phyloP scores from a whole-genome alignment of 1,140 invertebrate species.

The Ips nitidus region DNA sequence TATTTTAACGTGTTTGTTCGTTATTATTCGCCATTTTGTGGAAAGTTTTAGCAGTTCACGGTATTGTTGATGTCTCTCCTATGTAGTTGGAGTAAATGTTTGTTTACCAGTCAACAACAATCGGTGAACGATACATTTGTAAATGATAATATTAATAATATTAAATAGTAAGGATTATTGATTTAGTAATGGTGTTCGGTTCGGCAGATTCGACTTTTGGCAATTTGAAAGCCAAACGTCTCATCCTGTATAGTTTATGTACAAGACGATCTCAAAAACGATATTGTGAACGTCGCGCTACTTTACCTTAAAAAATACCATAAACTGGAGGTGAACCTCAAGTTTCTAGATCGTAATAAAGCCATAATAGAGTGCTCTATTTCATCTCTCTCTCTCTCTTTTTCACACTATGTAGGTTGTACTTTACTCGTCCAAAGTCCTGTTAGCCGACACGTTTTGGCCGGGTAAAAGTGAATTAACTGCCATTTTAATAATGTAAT shows the following conservation, averaged over 20 bases:
- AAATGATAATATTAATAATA: conserved; percentile 1
- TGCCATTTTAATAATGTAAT: conserved; percentile 29
- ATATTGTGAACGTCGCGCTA: conserved; percentile 43
- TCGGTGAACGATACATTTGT: too few relatives aligned
- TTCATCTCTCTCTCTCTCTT: conserved; percentile 15
- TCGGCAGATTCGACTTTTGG: background rate
- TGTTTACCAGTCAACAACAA: too few relatives aligned
- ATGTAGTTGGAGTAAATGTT: background rate
- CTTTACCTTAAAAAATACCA: conserved; percentile 41
- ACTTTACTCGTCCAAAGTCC: conserved; percentile 9
- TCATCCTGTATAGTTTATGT: background rate
- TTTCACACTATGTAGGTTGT: conserved; percentile 23
- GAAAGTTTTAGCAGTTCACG: background rate
- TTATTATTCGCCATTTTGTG: conserved; percentile 30
- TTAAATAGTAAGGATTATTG: background rate
- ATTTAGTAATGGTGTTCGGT: conserved; percentile 1
- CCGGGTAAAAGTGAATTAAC: conserved; percentile 17
- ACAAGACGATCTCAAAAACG: conserved; percentile 32
- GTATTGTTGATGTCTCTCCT: background rate
- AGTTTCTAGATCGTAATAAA: conserved; percentile 18
- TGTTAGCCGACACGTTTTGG: background rate
- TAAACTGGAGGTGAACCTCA: conserved; percentile 21
- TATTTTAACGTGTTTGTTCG: conserved; percentile 40
- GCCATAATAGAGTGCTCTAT: conserved; percentile 30
- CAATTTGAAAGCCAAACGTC: background rate